Conservation (phyloP, 2,888 invertebrate species). For the Ypsolopha sequella region DNA sequence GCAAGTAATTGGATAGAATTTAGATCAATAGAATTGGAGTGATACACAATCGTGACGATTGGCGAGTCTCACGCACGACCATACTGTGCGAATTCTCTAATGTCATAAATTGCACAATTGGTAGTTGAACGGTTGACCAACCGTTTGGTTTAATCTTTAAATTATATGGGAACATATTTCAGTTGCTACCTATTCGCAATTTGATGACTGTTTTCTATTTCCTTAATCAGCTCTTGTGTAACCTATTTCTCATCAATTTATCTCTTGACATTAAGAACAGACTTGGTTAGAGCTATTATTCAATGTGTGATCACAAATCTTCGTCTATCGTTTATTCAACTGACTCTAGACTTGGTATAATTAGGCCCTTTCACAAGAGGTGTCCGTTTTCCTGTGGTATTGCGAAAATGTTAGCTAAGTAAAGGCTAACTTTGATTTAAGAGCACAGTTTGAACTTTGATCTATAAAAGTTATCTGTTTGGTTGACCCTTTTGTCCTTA, state of each 20-base stretch:
- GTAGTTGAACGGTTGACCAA: neutral
- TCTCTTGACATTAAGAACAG: neutral
- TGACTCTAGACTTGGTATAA: neutral
- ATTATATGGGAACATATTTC: neutral
- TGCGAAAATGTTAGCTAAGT: neutral
- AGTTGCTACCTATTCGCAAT: neutral
- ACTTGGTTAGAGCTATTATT: neutral
- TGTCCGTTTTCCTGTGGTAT: neutral
- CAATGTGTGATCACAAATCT: neutral
- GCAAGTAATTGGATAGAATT: neutral
- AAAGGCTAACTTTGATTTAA: slow-evolving; percentile 1
- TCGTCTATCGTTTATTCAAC: neutral
- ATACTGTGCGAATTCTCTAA: slow-evolving; percentile 1
- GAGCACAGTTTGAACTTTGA: slow-evolving; percentile 6
- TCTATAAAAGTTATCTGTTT: slow-evolving; percentile 11
- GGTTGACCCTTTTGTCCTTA: too few species aligned
- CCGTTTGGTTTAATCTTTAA: neutral
- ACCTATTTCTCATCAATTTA: neutral
- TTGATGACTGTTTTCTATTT: neutral
- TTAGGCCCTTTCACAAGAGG: slow-evolving; percentile 4
- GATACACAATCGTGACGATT: neutral
- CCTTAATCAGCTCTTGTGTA: neutral
- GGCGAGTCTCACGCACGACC: neutral
- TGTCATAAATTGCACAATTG: slow-evolving; percentile 7
- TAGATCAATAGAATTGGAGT: neutral